These are phyloP conservation scores for Parazoanthus darwini DNA, from an alignment of 92 coral and sea anemone genomes.

Conservation along the genomic window DNA sequence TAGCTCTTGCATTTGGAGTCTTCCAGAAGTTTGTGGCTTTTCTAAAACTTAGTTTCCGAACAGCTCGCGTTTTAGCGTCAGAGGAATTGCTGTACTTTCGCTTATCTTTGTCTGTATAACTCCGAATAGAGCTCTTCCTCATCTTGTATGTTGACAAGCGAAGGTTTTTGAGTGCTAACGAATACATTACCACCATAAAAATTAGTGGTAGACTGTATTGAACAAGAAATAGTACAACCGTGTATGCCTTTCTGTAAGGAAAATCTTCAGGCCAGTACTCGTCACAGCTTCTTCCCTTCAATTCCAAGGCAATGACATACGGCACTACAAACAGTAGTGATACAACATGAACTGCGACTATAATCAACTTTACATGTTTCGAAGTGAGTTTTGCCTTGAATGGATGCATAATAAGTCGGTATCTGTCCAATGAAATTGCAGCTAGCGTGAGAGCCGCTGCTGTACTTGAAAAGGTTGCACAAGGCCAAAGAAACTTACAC, in stretches of 20 bases:
- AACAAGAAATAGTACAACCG: slow-evolving; percentile 64
- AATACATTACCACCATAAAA: slow-evolving; percentile 80
- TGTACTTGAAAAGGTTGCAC: slow-evolving; percentile 81
- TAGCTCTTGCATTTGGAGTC: slow-evolving; percentile 50
- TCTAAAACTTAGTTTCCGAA: not conserved
- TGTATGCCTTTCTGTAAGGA: slow-evolving; percentile 74
- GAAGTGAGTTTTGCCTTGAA: slow-evolving; percentile 73
- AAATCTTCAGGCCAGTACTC: slow-evolving; percentile 81
- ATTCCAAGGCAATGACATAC: slow-evolving; percentile 61
- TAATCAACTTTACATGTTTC: slow-evolving; percentile 57
- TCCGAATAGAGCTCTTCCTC: slow-evolving; percentile 22
- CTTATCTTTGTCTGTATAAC: not conserved
- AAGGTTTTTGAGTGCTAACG: slow-evolving; percentile 67
- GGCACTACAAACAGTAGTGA: slow-evolving; percentile 71
- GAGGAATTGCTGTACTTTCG: not conserved
- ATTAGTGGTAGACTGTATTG: slow-evolving; percentile 82
- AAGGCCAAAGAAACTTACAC: slow-evolving; percentile 85
- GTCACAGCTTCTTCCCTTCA: slow-evolving; percentile 48
- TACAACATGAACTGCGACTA: slow-evolving; percentile 53
- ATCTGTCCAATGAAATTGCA: slow-evolving; percentile 87
- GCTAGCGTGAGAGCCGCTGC: slow-evolving; percentile 86
- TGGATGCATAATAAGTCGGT: slow-evolving; percentile 90
- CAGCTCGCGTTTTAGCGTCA: not conserved
- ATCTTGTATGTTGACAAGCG: slow-evolving; percentile 31
- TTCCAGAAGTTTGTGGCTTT: not conserved